These are phyloP conservation scores for Talpa occidentalis DNA, from an alignment of 2,113 vertebrate genomes.

Conservation along the genomic window DNA sequence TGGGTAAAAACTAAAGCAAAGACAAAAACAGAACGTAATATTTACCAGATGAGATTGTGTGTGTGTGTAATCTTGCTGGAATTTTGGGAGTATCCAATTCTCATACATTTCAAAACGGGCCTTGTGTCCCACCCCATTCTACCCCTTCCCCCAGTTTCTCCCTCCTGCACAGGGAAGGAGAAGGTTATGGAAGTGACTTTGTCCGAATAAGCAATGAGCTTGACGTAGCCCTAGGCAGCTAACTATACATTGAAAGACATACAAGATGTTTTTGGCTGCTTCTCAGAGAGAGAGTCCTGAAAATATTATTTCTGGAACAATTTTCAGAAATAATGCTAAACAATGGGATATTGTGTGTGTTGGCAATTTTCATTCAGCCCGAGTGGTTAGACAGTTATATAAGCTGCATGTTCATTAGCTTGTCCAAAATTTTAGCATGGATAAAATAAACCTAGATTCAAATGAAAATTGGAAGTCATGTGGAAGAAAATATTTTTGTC, in stretches of 20 bases:
- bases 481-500: slow-evolving; percentile 13
- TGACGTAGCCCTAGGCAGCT: slow-evolving; percentile 69
- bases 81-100: slow-evolving; percentile 92
- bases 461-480: slow-evolving; percentile 38
- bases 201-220: slow-evolving; percentile 77
- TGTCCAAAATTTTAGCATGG: slow-evolving; percentile 69
- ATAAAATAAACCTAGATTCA: slow-evolving; percentile 76
- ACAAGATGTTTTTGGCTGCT: slow-evolving; percentile 65
- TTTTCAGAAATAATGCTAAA: slow-evolving; percentile 79
- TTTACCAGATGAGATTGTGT: slow-evolving; percentile 92
- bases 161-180: slow-evolving; percentile 74
- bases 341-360: slow-evolving; percentile 75
- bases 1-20: slow-evolving; percentile 89
- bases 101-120: slow-evolving; percentile 89
- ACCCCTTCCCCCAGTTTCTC: slow-evolving; percentile 36
- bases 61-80: slow-evolving; percentile 91
- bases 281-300: slow-evolving; percentile 71
- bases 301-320: slow-evolving; percentile 82
- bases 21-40: slow-evolving; percentile 92
- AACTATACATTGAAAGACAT: slow-evolving; percentile 76
- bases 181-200: slow-evolving; percentile 79
- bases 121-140: slow-evolving; percentile 74
- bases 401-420: slow-evolving; percentile 72
- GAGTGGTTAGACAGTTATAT: slow-evolving; percentile 71
- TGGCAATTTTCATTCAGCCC: slow-evolving; percentile 78